Percentiles rank a stretch among this genome's conserved stretches.
These are phyloP conservation scores for Uloborus diversus DNA, from an alignment of 1,140 invertebrate genomes.

Conservation along the genomic window DNA sequence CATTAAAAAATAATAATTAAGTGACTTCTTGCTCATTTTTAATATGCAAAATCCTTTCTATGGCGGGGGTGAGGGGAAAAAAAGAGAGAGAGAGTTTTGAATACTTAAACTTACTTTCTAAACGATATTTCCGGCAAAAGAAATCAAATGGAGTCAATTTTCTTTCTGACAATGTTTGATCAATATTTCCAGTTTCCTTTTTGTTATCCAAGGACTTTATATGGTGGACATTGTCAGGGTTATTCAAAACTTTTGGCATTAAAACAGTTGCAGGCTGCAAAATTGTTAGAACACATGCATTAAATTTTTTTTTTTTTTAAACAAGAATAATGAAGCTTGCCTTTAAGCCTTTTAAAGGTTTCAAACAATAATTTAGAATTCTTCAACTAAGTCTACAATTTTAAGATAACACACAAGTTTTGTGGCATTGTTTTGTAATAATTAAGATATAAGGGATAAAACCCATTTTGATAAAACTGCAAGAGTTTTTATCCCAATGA, in stretches of 20 bases:
- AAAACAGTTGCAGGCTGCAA: conserved; percentile 39
- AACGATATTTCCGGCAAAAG: conserved; percentile 15
- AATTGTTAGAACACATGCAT: not conserved
- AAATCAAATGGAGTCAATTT: conserved; percentile 44
- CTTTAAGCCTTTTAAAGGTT: not conserved
- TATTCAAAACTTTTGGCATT: not conserved
- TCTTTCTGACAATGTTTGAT: not conserved
- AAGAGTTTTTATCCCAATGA: too few species aligned
- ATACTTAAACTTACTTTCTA: too few species aligned
- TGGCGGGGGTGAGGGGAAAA: too few species aligned
- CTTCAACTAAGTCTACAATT: not conserved
- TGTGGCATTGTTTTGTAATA: not conserved
- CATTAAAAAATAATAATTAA: too few species aligned
- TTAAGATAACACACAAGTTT: not conserved
- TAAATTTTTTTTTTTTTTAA: not conserved
- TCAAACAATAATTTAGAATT: not conserved
- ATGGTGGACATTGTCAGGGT: not conserved
- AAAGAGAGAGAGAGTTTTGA: too few species aligned
- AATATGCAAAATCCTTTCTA: too few species aligned
- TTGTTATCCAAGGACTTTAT: not conserved
- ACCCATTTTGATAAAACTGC: too few species aligned
- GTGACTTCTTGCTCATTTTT: too few species aligned
- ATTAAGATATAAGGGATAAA: not conserved
- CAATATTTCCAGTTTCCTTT: not conserved
- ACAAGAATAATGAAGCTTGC: not conserved